Conservation (phyloP, 2,797 vertebrate genomes). For the Acrossocheilus wenchowensis region DNA sequence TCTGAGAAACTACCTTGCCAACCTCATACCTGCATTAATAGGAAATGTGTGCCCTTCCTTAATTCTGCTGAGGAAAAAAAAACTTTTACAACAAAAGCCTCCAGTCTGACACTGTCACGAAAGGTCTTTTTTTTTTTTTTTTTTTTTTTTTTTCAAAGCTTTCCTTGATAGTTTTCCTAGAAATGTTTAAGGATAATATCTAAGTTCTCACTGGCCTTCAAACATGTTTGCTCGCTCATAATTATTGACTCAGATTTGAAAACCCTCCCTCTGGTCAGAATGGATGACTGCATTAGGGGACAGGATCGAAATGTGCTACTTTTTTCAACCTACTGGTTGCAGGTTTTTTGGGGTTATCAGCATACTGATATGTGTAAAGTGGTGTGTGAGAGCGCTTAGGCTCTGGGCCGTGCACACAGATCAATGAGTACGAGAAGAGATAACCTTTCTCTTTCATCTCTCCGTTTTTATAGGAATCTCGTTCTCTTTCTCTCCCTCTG, state of each 20-base stretch:
- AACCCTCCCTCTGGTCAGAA: neutral
- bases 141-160: neutral
- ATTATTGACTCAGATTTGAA: conserved; percentile 27
- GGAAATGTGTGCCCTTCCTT: neutral
- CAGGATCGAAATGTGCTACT: no score
- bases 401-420: conserved; percentile 67
- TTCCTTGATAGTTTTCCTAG: conserved; percentile 28
- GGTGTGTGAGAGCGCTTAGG: conserved; percentile 8
- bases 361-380: conserved; percentile 28
- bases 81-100: neutral
- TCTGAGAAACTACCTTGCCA: neutral
- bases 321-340: neutral
- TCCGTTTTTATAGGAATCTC: conserved; percentile 67
- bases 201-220: neutral
- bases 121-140: neutral
- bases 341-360: neutral
- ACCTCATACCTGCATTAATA: neutral
- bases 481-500: conserved; percentile 70
- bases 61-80: neutral
- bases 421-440: conserved; percentile 72
- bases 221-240: conserved; percentile 12
- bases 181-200: conserved; percentile 31
- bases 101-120: neutral
- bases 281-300: neutral
- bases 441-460: conserved; percentile 77